Percentiles rank a stretch among this genome's conserved stretches.
Evolutionary conservation across 2,888 invertebrate genomes (phyloP).

Genomic region (Trachelus tabidus): DNA sequence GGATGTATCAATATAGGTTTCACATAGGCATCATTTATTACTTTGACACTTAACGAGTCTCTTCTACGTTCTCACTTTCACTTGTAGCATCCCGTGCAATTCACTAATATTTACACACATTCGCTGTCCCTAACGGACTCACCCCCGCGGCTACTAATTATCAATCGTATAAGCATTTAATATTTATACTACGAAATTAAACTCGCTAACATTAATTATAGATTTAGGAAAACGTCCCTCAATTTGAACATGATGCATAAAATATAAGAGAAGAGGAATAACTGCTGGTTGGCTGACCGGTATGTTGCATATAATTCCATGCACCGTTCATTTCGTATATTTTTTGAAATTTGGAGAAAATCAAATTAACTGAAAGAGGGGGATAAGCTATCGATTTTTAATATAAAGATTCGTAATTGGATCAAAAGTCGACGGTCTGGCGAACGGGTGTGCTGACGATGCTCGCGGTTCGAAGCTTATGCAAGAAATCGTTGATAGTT

Average conservation of each 20-base stretch:
- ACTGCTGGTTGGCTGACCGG: neutral
- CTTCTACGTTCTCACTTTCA: neutral
- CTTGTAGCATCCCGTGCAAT: neutral
- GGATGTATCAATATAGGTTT: neutral
- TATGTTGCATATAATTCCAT: neutral
- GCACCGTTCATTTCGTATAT: neutral
- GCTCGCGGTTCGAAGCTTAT: neutral
- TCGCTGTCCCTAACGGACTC: neutral
- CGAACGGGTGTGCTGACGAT: neutral
- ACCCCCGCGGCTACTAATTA: neutral
- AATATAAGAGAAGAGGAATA: neutral
- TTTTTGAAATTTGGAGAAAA: neutral
- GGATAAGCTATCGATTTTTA: neutral
- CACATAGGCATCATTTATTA: neutral
- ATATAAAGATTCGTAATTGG: neutral
- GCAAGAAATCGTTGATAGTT: neutral
- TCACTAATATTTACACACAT: neutral
- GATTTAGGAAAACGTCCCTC: neutral
- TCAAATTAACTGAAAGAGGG: neutral
- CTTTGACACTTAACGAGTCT: neutral
- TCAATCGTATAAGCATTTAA: neutral
- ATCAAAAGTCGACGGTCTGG: neutral
- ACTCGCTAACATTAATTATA: neutral
- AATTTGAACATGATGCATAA: neutral
- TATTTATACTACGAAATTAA: neutral